phyloP scores from a whole-genome alignment of 2,797 vertebrate genomes.

The Falco concolor region DNA sequence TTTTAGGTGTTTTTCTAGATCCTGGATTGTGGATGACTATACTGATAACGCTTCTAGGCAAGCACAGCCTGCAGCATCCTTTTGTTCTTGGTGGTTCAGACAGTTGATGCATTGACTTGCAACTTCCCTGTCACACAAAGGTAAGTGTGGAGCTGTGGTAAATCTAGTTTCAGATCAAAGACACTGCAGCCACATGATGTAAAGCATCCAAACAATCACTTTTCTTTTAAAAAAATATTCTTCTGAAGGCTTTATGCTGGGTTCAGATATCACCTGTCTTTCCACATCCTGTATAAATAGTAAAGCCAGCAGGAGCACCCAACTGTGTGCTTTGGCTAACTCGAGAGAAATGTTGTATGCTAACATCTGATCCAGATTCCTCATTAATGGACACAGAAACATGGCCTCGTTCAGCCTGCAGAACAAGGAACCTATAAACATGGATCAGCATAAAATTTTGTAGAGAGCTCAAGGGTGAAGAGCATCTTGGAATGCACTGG shows the following conservation, averaged over 20 bases:
- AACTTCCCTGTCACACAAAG: background rate
- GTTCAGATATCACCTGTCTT: conserved; percentile 48
- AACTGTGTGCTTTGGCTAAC: background rate
- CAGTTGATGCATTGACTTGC: background rate
- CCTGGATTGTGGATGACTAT: background rate
- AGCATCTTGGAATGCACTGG: background rate
- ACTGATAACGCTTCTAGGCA: background rate
- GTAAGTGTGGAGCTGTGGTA: background rate
- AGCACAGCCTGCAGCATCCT: background rate
- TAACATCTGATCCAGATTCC: conserved; percentile 10
- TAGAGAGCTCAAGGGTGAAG: background rate
- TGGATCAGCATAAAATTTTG: background rate
- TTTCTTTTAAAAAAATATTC: background rate
- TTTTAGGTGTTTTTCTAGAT: background rate
- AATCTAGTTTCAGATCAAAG: conserved; percentile 37
- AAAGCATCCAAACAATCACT: background rate
- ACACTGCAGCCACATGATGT: background rate
- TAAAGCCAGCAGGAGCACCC: conserved; percentile 17
- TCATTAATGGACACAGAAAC: background rate
- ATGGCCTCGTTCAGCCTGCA: background rate
- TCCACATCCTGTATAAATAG: conserved; percentile 7
- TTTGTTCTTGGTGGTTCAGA: background rate
- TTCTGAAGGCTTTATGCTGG: conserved; percentile 1
- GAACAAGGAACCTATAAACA: background rate
- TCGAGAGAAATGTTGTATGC: background rate